Conservation (phyloP, 2,888 invertebrate species). For the Agonopterix alstromeriana region DNA sequence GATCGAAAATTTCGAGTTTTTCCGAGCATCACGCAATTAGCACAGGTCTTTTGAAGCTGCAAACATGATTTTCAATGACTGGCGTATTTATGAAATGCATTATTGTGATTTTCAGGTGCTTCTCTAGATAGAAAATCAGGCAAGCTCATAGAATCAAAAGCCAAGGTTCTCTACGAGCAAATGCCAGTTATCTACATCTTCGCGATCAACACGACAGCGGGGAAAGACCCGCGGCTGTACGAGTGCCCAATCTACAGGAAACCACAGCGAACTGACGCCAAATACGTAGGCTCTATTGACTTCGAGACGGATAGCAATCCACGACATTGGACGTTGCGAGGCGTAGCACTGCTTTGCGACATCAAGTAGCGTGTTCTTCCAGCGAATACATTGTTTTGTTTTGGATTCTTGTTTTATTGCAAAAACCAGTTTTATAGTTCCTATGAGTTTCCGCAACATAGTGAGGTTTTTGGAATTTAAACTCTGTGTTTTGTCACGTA, state of each 20-base stretch:
- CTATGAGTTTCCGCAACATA: too few relatives aligned
- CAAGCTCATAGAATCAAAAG: slow-evolving; percentile 93
- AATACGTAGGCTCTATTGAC: slow-evolving; percentile 96
- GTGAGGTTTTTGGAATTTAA: too few relatives aligned
- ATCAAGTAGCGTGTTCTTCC: slow-evolving; percentile 83
- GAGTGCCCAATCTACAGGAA: slow-evolving; percentile 98
- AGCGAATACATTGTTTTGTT: too few relatives aligned
- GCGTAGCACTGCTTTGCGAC: slow-evolving; percentile 97
- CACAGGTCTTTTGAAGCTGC: too few relatives aligned
- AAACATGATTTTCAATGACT: too few relatives aligned
- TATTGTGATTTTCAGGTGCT: slow-evolving; percentile 71
- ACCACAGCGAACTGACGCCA: slow-evolving; percentile 94
- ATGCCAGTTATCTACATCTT: slow-evolving; percentile 98
- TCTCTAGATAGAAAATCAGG: slow-evolving; percentile 91
- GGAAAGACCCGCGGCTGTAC: slow-evolving; percentile 93
- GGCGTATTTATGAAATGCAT: too few relatives aligned
- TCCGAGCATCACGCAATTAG: too few relatives aligned
- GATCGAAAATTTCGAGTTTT: too few relatives aligned
- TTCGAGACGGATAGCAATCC: slow-evolving; percentile 95
- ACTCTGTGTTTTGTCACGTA: too few relatives aligned
- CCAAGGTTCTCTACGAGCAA: slow-evolving; percentile 95
- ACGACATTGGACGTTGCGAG: slow-evolving; percentile 95
- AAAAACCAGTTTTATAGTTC: too few relatives aligned
- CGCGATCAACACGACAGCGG: slow-evolving; percentile 94
- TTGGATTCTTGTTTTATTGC: too few relatives aligned